A percentile compares a stretch with the other conserved stretches of the same genome.
phyloP scores from a whole-genome alignment of 2,888 invertebrate species.

The Phrixothrix hirtus region DNA sequence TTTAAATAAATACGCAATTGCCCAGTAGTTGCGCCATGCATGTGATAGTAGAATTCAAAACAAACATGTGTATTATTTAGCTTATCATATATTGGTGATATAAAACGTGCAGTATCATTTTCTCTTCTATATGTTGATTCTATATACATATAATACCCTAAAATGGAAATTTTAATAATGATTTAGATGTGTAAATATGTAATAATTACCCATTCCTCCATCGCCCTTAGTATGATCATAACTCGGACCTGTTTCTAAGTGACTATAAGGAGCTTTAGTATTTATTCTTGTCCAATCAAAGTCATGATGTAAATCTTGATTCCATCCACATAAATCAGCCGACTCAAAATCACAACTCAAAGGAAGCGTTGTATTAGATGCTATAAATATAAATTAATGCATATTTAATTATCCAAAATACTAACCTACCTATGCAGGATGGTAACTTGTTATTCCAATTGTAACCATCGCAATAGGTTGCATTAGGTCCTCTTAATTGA shows the following conservation, averaged over 20 bases:
- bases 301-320: conserved; percentile 68
- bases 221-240: conserved; percentile 74
- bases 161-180: conserved; percentile 42
- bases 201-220: conserved; percentile 58
- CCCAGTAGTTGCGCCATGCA: conserved; percentile 71
- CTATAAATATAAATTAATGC: conserved; percentile 48
- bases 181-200: no score
- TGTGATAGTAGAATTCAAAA: conserved; percentile 77
- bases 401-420: no score
- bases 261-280: conserved; percentile 65
- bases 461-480: conserved; percentile 72
- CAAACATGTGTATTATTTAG: conserved; percentile 53
- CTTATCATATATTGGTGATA: conserved; percentile 69
- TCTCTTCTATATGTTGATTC: conserved; percentile 68
- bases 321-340: conserved; percentile 76
- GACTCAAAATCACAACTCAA: conserved; percentile 70
- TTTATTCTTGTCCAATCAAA: conserved; percentile 75
- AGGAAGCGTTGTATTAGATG: conserved; percentile 49
- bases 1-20: conserved; percentile 61
- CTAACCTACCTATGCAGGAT: conserved; percentile 65
- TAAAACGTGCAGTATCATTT: conserved; percentile 71
- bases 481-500: conserved; percentile 62
- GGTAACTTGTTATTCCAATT: conserved; percentile 73
- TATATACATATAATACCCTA: conserved; percentile 82
- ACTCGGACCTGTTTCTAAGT: conserved; percentile 72